Evolutionary conservation across 2,113 vertebrate genomes (phyloP), one percentile per base, ranked within the genome.

Genomic region (Picathartes gymnocephalus): DNA sequence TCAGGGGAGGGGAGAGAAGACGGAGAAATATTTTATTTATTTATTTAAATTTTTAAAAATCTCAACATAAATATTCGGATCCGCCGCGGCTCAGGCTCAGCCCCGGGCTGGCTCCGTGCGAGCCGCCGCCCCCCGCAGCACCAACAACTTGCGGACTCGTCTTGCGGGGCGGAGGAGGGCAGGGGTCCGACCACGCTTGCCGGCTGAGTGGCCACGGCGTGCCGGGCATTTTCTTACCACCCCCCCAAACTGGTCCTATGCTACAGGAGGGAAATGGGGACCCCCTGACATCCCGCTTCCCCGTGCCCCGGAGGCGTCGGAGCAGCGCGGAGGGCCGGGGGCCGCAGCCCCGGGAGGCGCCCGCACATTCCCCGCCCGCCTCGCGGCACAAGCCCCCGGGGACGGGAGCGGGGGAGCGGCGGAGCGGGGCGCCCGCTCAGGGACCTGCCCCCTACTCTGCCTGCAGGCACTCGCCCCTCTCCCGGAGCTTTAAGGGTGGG

Each of bases 11-110:
- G 96, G 96, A 98, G 96, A 97, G 84, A 94, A 94, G 85, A 89
- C 94, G 94, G n/a, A 87, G 57, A 86, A 94, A 95, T 96, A 95
- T 97, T 94, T 97, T 98, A 98, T 98, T 98, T 98, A 98, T 98
- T 97, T 98, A 98, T 98, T 98, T 98, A 98, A 98, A 98, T 98
- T 97, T 96, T 97, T 94, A 95, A 86, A 97, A 98, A 98, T 98
- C 97, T 96, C 97, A 98, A 97, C 97, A 98, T 98, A 98, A 98
- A 98, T 98, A 98, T 98, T 98, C 98, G 96, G 97, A 96, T 97
- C 88, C 77, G 62, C 78, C 84, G 95, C 72, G 93, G 94, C 95
- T 70, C 90, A 88, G 90, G 88, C 93, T 97, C 97, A 97, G 95
- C 96, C 91, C 95, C 51, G 62, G 58, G 92, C 92, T 79, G 88